Evolutionary conservation across 2,113 vertebrate genomes (phyloP), one percentile per base, ranked within the genome.

Genomic region (Apodemus speciosus): DNA sequence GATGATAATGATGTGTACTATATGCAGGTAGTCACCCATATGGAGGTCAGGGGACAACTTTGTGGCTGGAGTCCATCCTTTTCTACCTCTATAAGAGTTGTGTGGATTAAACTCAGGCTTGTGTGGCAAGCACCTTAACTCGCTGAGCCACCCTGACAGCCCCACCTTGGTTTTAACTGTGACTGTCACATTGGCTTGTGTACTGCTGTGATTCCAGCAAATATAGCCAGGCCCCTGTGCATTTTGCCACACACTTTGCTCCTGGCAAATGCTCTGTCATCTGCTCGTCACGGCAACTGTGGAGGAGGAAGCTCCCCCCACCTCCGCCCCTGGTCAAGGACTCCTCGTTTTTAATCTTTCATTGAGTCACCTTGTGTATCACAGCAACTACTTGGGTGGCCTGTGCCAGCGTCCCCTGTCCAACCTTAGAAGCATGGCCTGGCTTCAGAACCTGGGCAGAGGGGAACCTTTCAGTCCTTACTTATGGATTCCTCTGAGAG

Each of bases 161-260:
- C 79, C 79, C 16, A 16, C 23, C n/a, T 15, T 89, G 38, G 51
- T 91, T 89, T 90, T 90, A 32, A 58, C 64, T 84, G 56, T 80
- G 90, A 40, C 60, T 60, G 32, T 62, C 49, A 49, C 18, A 15
- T 16, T 4, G 46, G 66, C 53, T 64, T 88, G 60, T 56, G 58
- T 92, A 53, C 64, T 87, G 21, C 27, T 14, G 0, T 88, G 56
- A 38, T n/a, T 43, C 43, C 60, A 49, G 27, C 23, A 83, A 9
- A 15, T 25, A 43, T 23, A 73, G 77, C 40, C 27, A 30, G 81
- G 38, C 5, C 46, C 18, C 18, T 15, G n/a, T n/a, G 58, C 73
- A 10, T 86, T 71, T 85, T 93, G 40, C 72, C 0, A 40, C 18
- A 77, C 18, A 53, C 53, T 79, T 76, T 1, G 25, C 58, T 75